A percentile compares a stretch with the other conserved stretches of the same genome.
phyloP scores from a whole-genome alignment of 64 coral and sea anemone genomes.

The Montipora efflorescens region DNA sequence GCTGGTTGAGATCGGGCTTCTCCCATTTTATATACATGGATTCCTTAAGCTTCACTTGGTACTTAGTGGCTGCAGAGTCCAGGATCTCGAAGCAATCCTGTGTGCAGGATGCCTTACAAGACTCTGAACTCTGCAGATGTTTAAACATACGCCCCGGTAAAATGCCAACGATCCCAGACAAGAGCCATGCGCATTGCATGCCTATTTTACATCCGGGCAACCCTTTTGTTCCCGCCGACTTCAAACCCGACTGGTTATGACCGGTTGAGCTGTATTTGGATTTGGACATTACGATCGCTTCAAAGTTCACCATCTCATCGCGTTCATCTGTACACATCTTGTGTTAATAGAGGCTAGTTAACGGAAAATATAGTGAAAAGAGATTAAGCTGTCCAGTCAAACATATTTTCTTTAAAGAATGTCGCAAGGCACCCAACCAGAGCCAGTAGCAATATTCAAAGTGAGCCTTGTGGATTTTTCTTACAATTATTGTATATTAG shows the following conservation, averaged over 20 bases:
- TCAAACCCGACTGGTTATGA: constrained; percentile 75
- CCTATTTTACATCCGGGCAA: constrained; percentile 16
- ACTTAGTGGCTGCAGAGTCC: no score
- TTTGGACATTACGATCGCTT: neutral
- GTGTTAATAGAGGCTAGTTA: neutral
- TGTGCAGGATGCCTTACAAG: no score
- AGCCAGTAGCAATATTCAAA: constrained; percentile 88
- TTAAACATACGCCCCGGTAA: no score
- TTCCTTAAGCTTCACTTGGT: no score
- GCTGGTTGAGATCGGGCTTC: no score
- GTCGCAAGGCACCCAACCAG: neutral
- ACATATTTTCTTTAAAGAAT: neutral
- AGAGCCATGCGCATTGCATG: neutral
- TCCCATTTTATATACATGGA: no score
- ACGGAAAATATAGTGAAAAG: neutral
- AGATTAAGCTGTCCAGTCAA: neutral
- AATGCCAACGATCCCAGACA: no score
- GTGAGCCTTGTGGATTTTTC: constrained; percentile 28
- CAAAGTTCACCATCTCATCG: neutral
- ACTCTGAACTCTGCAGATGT: no score
- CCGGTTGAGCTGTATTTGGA: constrained; percentile 30
- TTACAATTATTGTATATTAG: neutral
- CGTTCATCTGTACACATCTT: neutral
- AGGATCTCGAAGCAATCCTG: no score
- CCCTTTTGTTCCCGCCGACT: constrained; percentile 8